Evolutionary conservation across 1,140 invertebrate species (phyloP).

Genomic region (Manduca sexta): DNA sequence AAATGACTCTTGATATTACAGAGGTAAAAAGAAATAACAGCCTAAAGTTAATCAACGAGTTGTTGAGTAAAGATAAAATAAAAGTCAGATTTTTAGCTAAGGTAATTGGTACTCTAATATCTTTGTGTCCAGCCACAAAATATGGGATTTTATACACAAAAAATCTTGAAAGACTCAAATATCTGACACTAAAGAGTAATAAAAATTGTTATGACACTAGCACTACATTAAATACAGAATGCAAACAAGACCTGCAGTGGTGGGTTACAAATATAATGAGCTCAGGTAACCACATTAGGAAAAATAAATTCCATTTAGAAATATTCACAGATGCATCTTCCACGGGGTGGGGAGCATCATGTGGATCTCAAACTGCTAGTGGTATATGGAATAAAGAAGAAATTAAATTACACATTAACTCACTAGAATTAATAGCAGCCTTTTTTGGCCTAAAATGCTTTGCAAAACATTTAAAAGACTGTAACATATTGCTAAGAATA

Average conservation of each 20-base stretch:
- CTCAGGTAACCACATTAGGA: background rate
- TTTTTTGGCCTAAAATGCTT: conserved; percentile 6
- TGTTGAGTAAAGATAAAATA: too few species aligned
- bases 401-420: conserved; percentile 2
- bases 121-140: too few species aligned
- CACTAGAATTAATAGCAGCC: conserved; percentile 4
- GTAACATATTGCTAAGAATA: conserved; percentile 2
- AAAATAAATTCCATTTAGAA: conserved; percentile 1
- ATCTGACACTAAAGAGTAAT: too few species aligned
- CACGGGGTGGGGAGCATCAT: conserved; percentile 4
- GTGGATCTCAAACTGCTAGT: background rate
- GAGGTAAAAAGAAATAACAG: conserved; percentile 3
- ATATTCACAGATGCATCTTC: conserved; percentile 6
- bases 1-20: conserved; percentile 7
- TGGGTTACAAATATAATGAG: too few species aligned
- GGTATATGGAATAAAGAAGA: conserved; percentile 1
- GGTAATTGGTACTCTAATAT: too few species aligned
- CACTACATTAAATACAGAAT: too few species aligned
- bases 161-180: too few species aligned
- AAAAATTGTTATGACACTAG: too few species aligned
- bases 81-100: too few species aligned
- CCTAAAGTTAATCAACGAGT: too few species aligned
- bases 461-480: background rate
- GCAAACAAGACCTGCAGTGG: background rate
- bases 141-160: too few species aligned